These are phyloP conservation scores for Gallinago stenura DNA, from an alignment of 2,797 vertebrate genomes.

Conservation along the genomic window DNA sequence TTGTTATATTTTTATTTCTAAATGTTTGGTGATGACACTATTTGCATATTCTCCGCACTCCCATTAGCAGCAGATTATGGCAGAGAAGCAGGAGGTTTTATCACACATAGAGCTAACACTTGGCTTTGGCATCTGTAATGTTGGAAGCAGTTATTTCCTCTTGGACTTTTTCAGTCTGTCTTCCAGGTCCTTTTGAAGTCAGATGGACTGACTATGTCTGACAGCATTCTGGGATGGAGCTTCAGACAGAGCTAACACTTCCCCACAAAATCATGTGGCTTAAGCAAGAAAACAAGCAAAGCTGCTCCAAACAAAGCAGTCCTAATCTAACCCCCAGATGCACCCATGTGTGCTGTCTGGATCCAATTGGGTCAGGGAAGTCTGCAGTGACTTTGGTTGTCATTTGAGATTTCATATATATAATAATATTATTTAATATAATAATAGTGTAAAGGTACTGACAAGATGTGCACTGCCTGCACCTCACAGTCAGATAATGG, in stretches of 20 bases:
- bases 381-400: background rate
- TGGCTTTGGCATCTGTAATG: background rate
- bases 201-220: background rate
- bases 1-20: background rate
- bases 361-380: background rate
- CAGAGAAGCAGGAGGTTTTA: background rate
- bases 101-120: background rate
- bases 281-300: background rate
- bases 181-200: background rate
- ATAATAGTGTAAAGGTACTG: background rate
- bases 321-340: background rate
- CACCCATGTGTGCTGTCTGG: background rate
- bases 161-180: background rate
- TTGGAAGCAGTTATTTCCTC: background rate
- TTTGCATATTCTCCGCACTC: background rate
- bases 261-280: background rate
- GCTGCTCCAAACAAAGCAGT: background rate
- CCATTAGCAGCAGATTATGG: background rate
- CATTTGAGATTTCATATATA: background rate
- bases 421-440: background rate
- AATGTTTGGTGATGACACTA: background rate
- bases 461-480: background rate
- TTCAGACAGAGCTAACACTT: background rate
- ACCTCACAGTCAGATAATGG: background rate
- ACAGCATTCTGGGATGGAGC: background rate